Conservation (phyloP, 2,113 vertebrate species). For the Micronycteris hirsuta region DNA sequence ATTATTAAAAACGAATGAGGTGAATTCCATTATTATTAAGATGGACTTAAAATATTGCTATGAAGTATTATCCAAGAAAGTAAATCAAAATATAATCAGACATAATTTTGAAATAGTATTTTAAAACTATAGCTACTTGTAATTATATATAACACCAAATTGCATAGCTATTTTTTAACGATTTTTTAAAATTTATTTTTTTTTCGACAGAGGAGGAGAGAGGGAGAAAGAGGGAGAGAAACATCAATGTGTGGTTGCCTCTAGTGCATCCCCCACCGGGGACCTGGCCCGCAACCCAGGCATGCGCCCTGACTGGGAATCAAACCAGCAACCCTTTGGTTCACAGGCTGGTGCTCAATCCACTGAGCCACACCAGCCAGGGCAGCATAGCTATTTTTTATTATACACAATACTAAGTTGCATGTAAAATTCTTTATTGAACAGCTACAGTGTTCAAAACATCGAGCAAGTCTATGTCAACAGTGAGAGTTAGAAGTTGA, state of each 20-base stretch:
- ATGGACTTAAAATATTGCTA: conserved; percentile 45
- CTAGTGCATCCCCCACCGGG: too few relatives aligned
- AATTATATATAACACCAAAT: background rate
- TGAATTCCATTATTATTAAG: conserved; percentile 47
- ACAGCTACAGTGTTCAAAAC: conserved; percentile 8
- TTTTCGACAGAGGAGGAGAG: too few relatives aligned
- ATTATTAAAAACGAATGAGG: conserved; percentile 40
- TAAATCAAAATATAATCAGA: conserved; percentile 60
- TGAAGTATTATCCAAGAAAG: conserved; percentile 45
- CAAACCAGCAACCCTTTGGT: too few relatives aligned
- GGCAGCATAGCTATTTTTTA: background rate
- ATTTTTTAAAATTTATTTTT: too few relatives aligned
- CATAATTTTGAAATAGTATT: conserved; percentile 39
- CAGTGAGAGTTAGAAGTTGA: background rate
- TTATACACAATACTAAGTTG: background rate
- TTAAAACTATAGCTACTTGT: conserved; percentile 49
- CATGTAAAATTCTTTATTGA: background rate
- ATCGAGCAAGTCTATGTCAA: background rate
- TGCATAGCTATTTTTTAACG: background rate
- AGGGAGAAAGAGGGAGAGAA: too few relatives aligned
- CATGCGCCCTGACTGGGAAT: too few relatives aligned
- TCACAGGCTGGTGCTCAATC: too few relatives aligned
- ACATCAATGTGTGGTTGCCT: too few relatives aligned
- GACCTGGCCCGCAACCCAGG: too few relatives aligned
- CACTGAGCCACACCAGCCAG: too few relatives aligned